Base-by-base conservation (phyloP, 2,113 vertebrate genomes). In the Herpetotheres cachinnans region DNA sequence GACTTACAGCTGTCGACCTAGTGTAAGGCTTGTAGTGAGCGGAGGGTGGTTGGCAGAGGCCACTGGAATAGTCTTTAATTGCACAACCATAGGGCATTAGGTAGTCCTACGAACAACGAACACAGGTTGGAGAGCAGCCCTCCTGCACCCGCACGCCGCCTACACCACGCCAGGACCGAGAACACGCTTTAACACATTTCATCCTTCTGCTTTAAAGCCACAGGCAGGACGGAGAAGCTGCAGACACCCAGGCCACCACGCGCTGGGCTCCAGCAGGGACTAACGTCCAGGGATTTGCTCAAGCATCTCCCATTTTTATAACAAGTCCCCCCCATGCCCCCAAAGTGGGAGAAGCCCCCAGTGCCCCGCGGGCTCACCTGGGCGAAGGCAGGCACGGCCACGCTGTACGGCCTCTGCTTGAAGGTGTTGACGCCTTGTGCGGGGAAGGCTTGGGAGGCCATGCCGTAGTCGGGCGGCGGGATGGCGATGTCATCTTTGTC, bases 391-490 rank as follows among this genome's bases (percentile, higher is more conserved):
- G 99, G 99, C 90, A 98, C 98, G 0, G 99, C 99, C 98, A 99
- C 97, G 2, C 99, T 99, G 98, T 99, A 99, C 15, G 99, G 99
- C 65, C 99, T 98, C 92, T 99, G 99, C 97, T 99, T 98, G 98
- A 99, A 98, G 56, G 99, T 95, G 94, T 98, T 96, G n/a, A 97
- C n/a, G 0, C 97, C 96, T 86, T 99, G 99, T 1, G 98, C 40
- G 0, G 98, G 98, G 97, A 99, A 98, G 61, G 96, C 98, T 18
- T 98, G 98, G 29, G 99, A 96, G 7, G 98, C 94, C 96, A 98
- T 89, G 96, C 97, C 95, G 0, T 99, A 99, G 96, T 99, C 99
- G 0, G 99, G 98, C 0, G 98, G 97, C 0, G 99, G 98, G 42
- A 99, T 92, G 44, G 98, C 92, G 82, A 98, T 84, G 93, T 99